Base-by-base conservation (phyloP, 2,888 invertebrate species). In the Eristalis tenax region DNA sequence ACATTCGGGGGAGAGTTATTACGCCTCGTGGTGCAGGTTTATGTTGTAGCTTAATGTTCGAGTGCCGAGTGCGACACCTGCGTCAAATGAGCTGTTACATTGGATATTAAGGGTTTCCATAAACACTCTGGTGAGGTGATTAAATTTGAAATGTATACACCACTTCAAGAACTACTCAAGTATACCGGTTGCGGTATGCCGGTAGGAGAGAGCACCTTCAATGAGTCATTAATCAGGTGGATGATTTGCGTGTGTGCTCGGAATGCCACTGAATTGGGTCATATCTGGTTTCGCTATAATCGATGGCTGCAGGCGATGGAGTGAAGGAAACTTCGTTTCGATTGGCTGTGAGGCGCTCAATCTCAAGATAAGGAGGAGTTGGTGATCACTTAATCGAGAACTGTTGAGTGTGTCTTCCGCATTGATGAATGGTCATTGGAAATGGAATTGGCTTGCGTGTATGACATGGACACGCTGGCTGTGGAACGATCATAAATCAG, bases 1-100 rank as follows among this genome's bases (percentile, higher is more conserved):
- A 71, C 28, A 43, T 43, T 71, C 18, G 38, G 40, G 28, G 43
- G 59, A 71, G 43, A 71, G 43, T 71, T 71, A 61, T 61, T 61
- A 71, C n/a, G n/a, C 28, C 40, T 71, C 32, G 56, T 18, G 56
- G 50, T n/a, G 5, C 28, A 1, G 28, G 32, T 50, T 50, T 50
- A 50, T 50, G 50, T 50, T 50, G 4, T 5, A 18, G 50, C 18
- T 50, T 50, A 18, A 50, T 18, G 18, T 18, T 4, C 18, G 50
- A 50, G 50, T 18, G 50, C 50, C 18, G 50, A 50, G 18, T 18
- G 50, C 32, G 63, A 28, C 63, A 63, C 63, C 63, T 63, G 63
- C 32, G 28, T 28, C 10, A 63, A 18, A 63, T 63, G 32, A 63
- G 63, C 32, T 63, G 63, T 32, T 28, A 50, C 50, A 50, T 50